Evolutionary conservation across 2,888 invertebrate species (phyloP), one percentile per base, ranked within the genome.

Genomic region (Sclerodermus sp.): DNA sequence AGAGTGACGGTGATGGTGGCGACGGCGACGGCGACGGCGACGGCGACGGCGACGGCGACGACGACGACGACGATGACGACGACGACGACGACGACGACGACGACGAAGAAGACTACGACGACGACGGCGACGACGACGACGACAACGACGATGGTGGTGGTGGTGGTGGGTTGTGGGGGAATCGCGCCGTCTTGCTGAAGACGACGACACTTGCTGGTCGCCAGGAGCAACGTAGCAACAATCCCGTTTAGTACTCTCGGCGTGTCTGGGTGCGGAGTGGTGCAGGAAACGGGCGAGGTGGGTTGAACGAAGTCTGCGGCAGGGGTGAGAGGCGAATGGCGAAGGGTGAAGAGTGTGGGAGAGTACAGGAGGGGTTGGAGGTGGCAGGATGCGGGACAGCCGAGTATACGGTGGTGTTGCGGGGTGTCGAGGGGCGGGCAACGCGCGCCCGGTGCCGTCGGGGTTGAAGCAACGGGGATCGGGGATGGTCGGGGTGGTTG

Each of bases 151-250:
- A n/a, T n/a, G n/a, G n/a, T n/a, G n/a, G n/a, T n/a, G n/a, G 30
- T 30, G 8, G 30, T 30, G 30, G 30, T 9, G 30, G 30, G 45
- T 18, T 41, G 42, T 43, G 38, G 39, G 30, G 55, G 51, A 31
- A 37, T 39, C 17, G 42, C 49, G 60, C 43, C 48, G 55, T 40
- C 55, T 53, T 12, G 34, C 58, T 50, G 57, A 58, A 53, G 57
- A 66, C 60, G 66, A 66, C 66, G 70, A 71, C 70, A 71, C 66
- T 71, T 70, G 66, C 68, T 64, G 68, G 70, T 71, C 72, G 70
- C 65, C 64, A 64, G 59, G 63, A 64, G 63, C 63, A 64, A 64
- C 63, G 63, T 64, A 64, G 64, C 69, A 70, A 70, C 72, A 71
- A 70, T 69, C 67, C 70, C 68, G 68, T 70, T 73, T 70, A 67